Conservation (phyloP, 2,888 invertebrate species). For the Drosophila subquinaria region DNA sequence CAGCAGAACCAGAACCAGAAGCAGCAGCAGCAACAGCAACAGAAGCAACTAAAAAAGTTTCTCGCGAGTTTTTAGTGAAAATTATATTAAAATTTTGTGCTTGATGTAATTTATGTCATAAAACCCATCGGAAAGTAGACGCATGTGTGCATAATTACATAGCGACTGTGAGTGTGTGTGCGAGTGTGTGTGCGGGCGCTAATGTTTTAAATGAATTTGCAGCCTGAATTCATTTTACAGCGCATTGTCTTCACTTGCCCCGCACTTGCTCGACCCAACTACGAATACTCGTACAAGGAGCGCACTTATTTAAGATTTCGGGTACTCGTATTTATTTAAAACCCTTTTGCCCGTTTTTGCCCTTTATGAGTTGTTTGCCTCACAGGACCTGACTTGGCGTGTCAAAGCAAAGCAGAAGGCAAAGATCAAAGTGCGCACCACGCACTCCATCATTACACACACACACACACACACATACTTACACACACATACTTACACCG, state of each 20-base stretch:
- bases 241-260: conserved; percentile 45
- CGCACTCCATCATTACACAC: conserved; percentile 33
- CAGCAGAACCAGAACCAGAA: conserved; percentile 16
- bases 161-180: conserved; percentile 11
- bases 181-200: conserved; percentile 28
- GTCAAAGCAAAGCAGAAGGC: conserved; percentile 37
- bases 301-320: conserved; percentile 42
- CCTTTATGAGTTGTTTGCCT: conserved; percentile 44
- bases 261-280: neutral
- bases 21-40: conserved; percentile 18
- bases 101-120: conserved; percentile 84
- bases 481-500: neutral
- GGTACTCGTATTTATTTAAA: conserved; percentile 48
- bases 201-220: conserved; percentile 73
- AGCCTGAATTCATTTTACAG: conserved; percentile 59
- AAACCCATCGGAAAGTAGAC: conserved; percentile 59
- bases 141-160: conserved; percentile 65
- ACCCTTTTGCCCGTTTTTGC: conserved; percentile 44
- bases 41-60: conserved; percentile 71
- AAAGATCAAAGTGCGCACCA: conserved; percentile 58
- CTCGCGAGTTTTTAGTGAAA: conserved; percentile 83
- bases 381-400: conserved; percentile 18
- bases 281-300: neutral
- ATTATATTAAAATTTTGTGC: conserved; percentile 85
- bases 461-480: conserved; percentile 6